A percentile compares a stretch with the other conserved stretches of the same genome.
phyloP scores from a whole-genome alignment of 2,888 invertebrate genomes.

The Limnephilus lunatus region DNA sequence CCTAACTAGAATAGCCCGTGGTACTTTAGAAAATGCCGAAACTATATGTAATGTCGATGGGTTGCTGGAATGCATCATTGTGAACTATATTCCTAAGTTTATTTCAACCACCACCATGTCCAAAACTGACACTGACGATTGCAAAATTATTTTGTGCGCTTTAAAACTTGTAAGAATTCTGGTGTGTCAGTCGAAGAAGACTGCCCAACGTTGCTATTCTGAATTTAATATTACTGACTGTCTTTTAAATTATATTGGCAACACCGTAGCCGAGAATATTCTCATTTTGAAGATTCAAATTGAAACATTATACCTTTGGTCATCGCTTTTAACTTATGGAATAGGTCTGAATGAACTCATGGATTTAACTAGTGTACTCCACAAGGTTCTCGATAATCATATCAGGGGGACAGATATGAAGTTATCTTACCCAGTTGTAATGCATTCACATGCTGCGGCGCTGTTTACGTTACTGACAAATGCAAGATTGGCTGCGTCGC shows the following conservation, averaged over 20 bases:
- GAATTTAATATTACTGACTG: constrained; percentile 78
- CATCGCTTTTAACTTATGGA: constrained; percentile 77
- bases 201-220: constrained; percentile 76
- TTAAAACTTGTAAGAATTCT: constrained; percentile 86
- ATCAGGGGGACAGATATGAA: constrained; percentile 77
- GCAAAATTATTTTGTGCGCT: constrained; percentile 83
- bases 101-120: constrained; percentile 34
- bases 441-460: constrained; percentile 79
- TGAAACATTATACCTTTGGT: constrained; percentile 80
- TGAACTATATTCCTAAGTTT: constrained; percentile 77
- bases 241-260: constrained; percentile 77
- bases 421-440: constrained; percentile 73
- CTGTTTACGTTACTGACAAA: constrained; percentile 75
- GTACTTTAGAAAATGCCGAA: constrained; percentile 83
- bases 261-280: constrained; percentile 75
- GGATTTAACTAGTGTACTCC: constrained; percentile 77
- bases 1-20: constrained; percentile 86
- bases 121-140: constrained; percentile 58
- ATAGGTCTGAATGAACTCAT: constrained; percentile 74
- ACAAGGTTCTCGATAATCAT: constrained; percentile 79
- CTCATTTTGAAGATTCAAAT: constrained; percentile 80
- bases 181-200: constrained; percentile 78
- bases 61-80: constrained; percentile 80
- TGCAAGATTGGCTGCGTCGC: constrained; percentile 36
- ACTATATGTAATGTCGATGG: constrained; percentile 81